Base-by-base conservation (phyloP, 2,888 invertebrate genomes). In the Cactoblastis cactorum region DNA sequence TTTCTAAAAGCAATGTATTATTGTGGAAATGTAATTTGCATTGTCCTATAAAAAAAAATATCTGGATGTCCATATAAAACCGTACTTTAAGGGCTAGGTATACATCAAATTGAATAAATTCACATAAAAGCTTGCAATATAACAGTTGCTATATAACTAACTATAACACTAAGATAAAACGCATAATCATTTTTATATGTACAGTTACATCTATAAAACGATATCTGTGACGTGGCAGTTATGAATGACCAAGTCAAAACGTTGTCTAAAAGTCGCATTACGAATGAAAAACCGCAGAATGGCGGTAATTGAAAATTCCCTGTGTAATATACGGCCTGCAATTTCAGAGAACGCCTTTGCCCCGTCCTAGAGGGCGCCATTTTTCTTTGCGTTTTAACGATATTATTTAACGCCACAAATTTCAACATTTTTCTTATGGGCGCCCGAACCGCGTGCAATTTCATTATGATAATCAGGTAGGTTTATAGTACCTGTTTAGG, bases 271-370 rank as follows among this genome's bases (percentile, higher is more conserved):
- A 86, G 86, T 88, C 85, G 82, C 85, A 86, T 88, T 86, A 85
- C 80, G 80, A 85, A 84, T 88, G 87, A 88, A 87, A 88, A 88
- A 88, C 87, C 89, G 83, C 87, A 65, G 83, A 84, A 85, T 87
- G 85, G 84, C 76, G 73, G 85, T 89, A 89, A 88, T 89, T 89
- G 89, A 89, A 89, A 89, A 89, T 87, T 89, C 87, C 80, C 83
- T 75, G 82, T 80, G 80, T 86, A 86, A 89, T 86, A 86, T 88
- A 88, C 84, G 88, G 77, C 82, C 80, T 77, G 84, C 88, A 88
- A 88, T 89, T 88, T 87, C 81, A 80, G 79, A 77, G 69, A 69
- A 68, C 65, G 61, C 65, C 55, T 63, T n/a, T 68, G 59, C 68
- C 61, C 68, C 68, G 75, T 80, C 77, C 80, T 80, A 74, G 69